A percentile compares a stretch with the other conserved stretches of the same genome.
Evolutionary conservation across 2,797 vertebrate species (phyloP).

Genomic region (Anisognathus igniventris): DNA sequence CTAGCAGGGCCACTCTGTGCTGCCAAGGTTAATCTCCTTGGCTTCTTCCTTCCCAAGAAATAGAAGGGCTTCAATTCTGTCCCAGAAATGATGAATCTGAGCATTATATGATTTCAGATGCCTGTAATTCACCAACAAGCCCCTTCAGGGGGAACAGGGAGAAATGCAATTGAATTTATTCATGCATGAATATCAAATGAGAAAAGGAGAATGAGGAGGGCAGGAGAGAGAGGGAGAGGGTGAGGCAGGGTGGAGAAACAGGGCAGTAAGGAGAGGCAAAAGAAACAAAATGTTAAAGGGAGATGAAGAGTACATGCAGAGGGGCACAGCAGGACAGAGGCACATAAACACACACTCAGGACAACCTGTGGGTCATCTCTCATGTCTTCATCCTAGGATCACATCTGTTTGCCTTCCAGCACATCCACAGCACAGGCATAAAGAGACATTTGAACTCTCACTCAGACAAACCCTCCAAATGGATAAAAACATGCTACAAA

Average conservation of each 20-base stretch:
- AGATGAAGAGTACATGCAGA: not conserved
- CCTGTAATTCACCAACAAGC: slow-evolving; percentile 65
- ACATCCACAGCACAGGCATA: not conserved
- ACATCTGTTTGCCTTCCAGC: not conserved
- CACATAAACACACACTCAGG: not conserved
- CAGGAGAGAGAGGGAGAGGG: not conserved
- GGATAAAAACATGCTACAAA: not conserved
- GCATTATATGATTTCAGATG: slow-evolving; percentile 57
- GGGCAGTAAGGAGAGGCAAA: not conserved
- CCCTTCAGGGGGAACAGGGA: slow-evolving; percentile 50
- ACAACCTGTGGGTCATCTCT: not conserved
- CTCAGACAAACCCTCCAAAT: not conserved
- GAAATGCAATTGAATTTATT: slow-evolving; percentile 72
- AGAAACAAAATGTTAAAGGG: not conserved
- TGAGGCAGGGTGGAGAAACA: slow-evolving; percentile 5
- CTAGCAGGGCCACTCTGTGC: not conserved
- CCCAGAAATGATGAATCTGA: slow-evolving; percentile 45
- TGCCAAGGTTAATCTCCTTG: not conserved
- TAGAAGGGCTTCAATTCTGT: slow-evolving; percentile 23
- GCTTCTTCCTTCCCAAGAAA: not conserved
- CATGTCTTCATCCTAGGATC: not conserved
- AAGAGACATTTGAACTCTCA: not conserved
- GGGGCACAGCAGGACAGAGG: not conserved
- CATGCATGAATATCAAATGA: slow-evolving; percentile 80
- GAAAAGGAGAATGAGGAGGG: slow-evolving; percentile 70